A percentile compares a stretch with the other conserved stretches of the same genome.
These are phyloP conservation scores for Phocoena sinus DNA, from an alignment of 2,113 vertebrate species.

Conservation along the genomic window DNA sequence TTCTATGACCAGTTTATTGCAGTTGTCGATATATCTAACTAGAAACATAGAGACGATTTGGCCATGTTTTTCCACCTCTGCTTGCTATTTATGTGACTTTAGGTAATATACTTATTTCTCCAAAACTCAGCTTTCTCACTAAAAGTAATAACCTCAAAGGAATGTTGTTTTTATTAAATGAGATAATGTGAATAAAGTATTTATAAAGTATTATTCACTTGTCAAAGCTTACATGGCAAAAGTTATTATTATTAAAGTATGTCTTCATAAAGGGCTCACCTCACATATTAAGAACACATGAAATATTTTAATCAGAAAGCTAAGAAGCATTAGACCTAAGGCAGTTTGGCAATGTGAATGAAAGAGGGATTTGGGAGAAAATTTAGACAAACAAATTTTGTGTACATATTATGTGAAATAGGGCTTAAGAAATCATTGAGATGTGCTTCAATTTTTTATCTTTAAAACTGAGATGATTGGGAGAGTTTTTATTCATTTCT, in stretches of 20 bases:
- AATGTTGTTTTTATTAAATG: neutral
- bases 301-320: neutral
- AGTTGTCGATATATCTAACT: neutral
- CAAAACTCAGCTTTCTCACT: neutral
- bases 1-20: neutral
- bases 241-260: neutral
- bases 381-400: neutral
- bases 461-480: neutral
- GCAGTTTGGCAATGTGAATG: neutral
- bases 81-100: neutral
- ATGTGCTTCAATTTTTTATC: neutral
- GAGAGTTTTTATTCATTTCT: neutral
- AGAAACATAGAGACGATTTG: neutral
- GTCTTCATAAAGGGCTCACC: neutral
- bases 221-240: neutral
- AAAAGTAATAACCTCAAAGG: neutral
- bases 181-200: neutral
- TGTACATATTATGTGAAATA: neutral
- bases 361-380: neutral
- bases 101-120: neutral
- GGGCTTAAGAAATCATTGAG: neutral
- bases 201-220: neutral
- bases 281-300: neutral
- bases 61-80: neutral
- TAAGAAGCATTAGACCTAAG: neutral